These are phyloP conservation scores for Euplagia quadripunctaria DNA, from an alignment of 2,888 invertebrate species.

Conservation along the genomic window DNA sequence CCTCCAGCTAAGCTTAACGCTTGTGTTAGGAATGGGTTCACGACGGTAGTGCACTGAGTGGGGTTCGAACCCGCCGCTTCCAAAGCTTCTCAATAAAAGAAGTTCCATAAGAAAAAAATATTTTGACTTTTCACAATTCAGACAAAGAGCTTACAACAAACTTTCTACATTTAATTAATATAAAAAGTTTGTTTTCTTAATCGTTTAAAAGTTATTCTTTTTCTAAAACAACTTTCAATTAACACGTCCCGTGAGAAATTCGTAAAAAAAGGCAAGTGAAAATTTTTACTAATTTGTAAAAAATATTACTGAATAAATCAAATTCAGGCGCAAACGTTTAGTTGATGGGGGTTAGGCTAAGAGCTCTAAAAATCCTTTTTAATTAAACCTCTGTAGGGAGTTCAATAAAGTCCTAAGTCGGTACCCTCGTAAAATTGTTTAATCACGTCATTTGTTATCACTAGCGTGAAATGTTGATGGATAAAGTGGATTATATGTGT, in stretches of 20 bases:
- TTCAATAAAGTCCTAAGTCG: slow-evolving; percentile 24
- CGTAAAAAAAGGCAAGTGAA: background rate
- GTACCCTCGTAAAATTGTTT: slow-evolving; percentile 38
- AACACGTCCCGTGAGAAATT: background rate
- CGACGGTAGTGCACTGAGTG: no score
- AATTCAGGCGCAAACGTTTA: slow-evolving; percentile 34
- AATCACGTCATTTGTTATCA: slow-evolving; percentile 36
- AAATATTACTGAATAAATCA: slow-evolving; percentile 26
- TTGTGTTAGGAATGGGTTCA: no score
- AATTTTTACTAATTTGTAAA: slow-evolving; percentile 4
- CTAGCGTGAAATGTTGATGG: slow-evolving; percentile 18
- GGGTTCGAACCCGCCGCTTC: no score
- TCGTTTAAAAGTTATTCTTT: background rate
- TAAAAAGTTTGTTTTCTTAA: background rate
- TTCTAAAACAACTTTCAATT: background rate
- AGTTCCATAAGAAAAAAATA: no score
- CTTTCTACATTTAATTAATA: background rate
- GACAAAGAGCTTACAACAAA: background rate
- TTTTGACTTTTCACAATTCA: background rate
- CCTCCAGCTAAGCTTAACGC: no score
- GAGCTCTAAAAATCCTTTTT: slow-evolving; percentile 40
- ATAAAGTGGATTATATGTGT: background rate
- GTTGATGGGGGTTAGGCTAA: slow-evolving; percentile 15
- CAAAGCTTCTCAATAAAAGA: no score
- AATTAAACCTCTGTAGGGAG: slow-evolving; percentile 39